Conservation (phyloP, 2,888 invertebrate genomes). For the Antheraea yamamai region DNA sequence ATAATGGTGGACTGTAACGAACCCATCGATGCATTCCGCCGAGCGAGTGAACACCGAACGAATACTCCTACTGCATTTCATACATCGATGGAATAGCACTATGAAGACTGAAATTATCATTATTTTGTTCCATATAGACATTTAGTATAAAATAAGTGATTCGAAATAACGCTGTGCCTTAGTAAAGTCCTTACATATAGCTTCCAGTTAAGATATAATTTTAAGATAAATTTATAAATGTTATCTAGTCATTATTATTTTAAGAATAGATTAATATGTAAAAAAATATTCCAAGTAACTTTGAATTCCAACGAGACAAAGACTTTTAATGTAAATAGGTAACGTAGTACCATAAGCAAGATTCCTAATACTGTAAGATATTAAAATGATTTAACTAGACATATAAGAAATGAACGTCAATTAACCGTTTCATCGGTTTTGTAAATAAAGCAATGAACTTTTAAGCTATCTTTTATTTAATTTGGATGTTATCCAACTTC, state of each 20-base stretch:
- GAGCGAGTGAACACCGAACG: conserved; percentile 63
- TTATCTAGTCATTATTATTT: conserved; percentile 75
- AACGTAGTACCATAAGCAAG: conserved; percentile 72
- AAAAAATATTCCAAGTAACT: conserved; percentile 18
- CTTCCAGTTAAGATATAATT: conserved; percentile 60
- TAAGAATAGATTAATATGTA: conserved; percentile 50
- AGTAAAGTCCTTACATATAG: conserved; percentile 61
- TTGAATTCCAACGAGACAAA: conserved; percentile 61
- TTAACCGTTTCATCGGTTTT: conserved; percentile 48
- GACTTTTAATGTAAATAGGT: conserved; percentile 69
- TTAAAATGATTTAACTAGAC: conserved; percentile 15
- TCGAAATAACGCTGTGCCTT: conserved; percentile 75
- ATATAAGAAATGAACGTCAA: conserved; percentile 22
- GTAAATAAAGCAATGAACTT: conserved; percentile 33
- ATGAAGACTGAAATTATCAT: conserved; percentile 75
- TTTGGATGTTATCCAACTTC: neutral
- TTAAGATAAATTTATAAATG: conserved; percentile 60
- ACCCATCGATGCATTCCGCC: conserved; percentile 76
- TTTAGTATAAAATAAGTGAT: conserved; percentile 70
- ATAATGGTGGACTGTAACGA: conserved; percentile 79
- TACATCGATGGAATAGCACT: conserved; percentile 67
- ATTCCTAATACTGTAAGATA: conserved; percentile 77
- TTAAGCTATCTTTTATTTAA: neutral
- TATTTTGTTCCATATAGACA: conserved; percentile 70
- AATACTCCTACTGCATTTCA: conserved; percentile 70